A percentile compares a stretch with the other conserved stretches of the same genome.
phyloP scores from a whole-genome alignment of 2,797 vertebrate genomes.

The Australoheros facetus region DNA sequence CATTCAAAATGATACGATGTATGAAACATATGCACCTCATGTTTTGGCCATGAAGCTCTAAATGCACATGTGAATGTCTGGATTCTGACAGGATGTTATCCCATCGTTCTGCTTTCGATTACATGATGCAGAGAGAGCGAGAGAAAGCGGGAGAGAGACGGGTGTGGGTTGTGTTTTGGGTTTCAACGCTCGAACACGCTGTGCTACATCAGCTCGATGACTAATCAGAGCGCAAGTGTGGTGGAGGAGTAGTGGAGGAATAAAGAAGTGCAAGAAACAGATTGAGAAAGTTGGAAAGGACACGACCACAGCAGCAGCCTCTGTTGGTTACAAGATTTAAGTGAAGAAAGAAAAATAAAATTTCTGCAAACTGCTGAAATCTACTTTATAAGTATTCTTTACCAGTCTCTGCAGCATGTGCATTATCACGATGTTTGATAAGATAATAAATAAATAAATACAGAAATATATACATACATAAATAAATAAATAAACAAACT shows the following conservation, averaged over 20 bases:
- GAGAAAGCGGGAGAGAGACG: neutral
- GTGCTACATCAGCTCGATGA: slow-evolving; percentile 60
- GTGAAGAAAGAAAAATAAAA: neutral
- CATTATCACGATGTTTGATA: neutral
- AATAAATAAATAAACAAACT: no score
- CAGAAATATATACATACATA: no score
- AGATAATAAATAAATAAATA: neutral
- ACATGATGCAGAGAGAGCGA: neutral
- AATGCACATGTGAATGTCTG: neutral
- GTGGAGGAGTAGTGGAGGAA: slow-evolving; percentile 40
- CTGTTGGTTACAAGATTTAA: neutral
- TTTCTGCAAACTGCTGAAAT: neutral
- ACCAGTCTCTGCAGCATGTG: neutral
- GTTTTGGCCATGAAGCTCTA: neutral
- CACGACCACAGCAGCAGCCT: neutral
- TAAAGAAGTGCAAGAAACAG: slow-evolving; percentile 1
- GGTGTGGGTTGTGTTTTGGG: slow-evolving; percentile 50
- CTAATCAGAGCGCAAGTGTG: slow-evolving; percentile 54
- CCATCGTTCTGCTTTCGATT: neutral
- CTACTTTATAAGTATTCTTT: neutral
- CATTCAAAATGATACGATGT: neutral
- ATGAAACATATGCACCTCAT: no score
- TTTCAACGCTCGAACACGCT: slow-evolving; percentile 37
- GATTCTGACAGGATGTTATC: neutral
- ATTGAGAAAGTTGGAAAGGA: slow-evolving; percentile 15